Percentiles rank a stretch among this genome's conserved stretches.
Evolutionary conservation across 2,113 vertebrate genomes (phyloP).

Genomic region (Chunga burmeisteri): DNA sequence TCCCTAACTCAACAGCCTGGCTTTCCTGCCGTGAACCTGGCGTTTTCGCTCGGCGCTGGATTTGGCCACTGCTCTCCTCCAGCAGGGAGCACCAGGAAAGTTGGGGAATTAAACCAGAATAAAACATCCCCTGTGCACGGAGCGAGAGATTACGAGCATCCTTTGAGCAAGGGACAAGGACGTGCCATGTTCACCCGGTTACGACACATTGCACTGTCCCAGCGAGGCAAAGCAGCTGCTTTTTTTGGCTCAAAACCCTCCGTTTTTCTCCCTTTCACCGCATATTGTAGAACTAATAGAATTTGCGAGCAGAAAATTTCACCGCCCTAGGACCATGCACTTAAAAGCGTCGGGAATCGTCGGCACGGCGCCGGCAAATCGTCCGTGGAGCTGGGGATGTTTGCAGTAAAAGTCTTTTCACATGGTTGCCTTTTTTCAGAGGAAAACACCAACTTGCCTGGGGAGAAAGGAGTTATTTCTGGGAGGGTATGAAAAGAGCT

Average conservation of each 20-base stretch:
- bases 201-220: accelerated
- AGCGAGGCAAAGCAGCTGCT: accelerated
- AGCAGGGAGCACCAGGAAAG: background rate
- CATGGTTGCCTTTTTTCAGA: background rate
- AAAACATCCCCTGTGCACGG: accelerated
- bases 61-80: background rate
- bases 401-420: conserved; percentile 2
- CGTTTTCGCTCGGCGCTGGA: accelerated
- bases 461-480: background rate
- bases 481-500: background rate
- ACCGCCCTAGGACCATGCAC: background rate
- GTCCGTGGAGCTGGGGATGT: background rate
- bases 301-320: conserved; percentile 66
- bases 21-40: background rate
- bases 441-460: background rate
- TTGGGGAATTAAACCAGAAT: accelerated
- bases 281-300: conserved; percentile 44
- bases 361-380: conserved; percentile 5
- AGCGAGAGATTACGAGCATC: background rate
- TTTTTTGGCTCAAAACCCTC: background rate
- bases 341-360: background rate
- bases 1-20: background rate
- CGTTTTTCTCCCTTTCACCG: background rate
- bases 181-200: background rate
- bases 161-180: background rate